Base-by-base conservation (phyloP, 2,113 vertebrate genomes). In the Ploceus nigricollis region DNA sequence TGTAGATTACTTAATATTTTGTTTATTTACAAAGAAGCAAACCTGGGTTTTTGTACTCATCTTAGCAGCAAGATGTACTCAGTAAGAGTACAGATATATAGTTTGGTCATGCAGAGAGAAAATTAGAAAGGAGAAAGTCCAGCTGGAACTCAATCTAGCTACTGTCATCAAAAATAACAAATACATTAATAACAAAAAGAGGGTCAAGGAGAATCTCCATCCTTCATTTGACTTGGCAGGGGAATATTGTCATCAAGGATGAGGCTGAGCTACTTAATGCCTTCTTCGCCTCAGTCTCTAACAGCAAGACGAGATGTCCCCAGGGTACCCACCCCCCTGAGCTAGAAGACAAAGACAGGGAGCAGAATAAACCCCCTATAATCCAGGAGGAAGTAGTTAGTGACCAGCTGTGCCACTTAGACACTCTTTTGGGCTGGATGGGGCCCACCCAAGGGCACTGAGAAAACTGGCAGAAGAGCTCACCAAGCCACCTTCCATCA, bases 11-110 rank as follows among this genome's bases (percentile, higher is more conserved):
- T 57, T 81, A 39, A 47, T 54, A 58, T 47, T 84, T 90, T 6
- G 56, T 96, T 94, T 93, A 92, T 96, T 96, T 81, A 82, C 72
- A 86, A 69, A 76, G 6, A 86, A 68, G 56, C 8, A 66, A 84
- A 35, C 1, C 31, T 72, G 42, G 1, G 30, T 2, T 75, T 86
- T 81, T 25, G 18, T 87, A 64, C 16, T 93, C 11, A 23, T 57
- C 21, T 57, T 57, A 90, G 88, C 88, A 97, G 96, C 90, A 81
- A 57, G 65, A 82, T 42, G 27, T 70, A 56, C 57, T 33, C 37
- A 57, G 35, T 22, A 83, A 50, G 57, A 84, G 72, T 39, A 71
- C 57, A 44, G 22, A 27, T 30, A 33, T 3, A 35, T 28, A 23
- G 7, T 78, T 71, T 28, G 50, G 27, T 33, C 42, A 64, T 20